Base-by-base conservation (phyloP, 2,113 vertebrate species). In the Smithornis capensis region DNA sequence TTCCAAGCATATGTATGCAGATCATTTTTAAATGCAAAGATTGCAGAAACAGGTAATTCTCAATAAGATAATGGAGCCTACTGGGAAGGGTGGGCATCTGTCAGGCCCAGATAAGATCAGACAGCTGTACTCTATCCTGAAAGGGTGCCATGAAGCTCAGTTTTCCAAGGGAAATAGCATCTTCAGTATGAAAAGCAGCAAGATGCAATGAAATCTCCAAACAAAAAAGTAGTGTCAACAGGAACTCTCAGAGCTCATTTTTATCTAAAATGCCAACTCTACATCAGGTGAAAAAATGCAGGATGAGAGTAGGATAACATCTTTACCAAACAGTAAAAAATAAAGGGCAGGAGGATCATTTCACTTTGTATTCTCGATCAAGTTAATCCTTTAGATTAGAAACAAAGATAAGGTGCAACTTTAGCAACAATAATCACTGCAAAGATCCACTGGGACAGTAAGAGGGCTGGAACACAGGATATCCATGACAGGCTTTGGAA, bases 51-150 rank as follows among this genome's bases (percentile, higher is more conserved):
- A 84, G 57, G 71, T 64, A 77, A 82, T 86, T 68, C n/a, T 79
- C 68, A 75, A 27, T 56, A 38, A 44, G 38, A 68, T 53, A 83
- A 83, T 17, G 53, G 80, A 82, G 85, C 56, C 84, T 45, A 12
- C 67, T 75, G 71, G 87, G 79, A 90, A 90, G 79, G 47, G 57
- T 7, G 45, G 79, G 60, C 79, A 94, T 92, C 90, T 96, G 84
- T 94, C 92, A 94, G 87, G 82, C 65, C 71, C 91, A 73, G 96
- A 94, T 95, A 94, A 77, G 87, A 95, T 97, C 90, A 95, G 90
- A 86, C 92, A 96, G 93, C 96, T 90, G 92, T 47, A 75, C 52
- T 85, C 57, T 60, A 44, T 67, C 78, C 96, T 95, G 89, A 94
- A 90, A 87, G 49, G 59, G 25, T 47, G 49, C 38, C 28, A 18